A percentile compares a stretch with the other conserved stretches of the same genome.
Evolutionary conservation across 2,113 vertebrate species (phyloP).

Genomic region (Malurus alboscapulatus): DNA sequence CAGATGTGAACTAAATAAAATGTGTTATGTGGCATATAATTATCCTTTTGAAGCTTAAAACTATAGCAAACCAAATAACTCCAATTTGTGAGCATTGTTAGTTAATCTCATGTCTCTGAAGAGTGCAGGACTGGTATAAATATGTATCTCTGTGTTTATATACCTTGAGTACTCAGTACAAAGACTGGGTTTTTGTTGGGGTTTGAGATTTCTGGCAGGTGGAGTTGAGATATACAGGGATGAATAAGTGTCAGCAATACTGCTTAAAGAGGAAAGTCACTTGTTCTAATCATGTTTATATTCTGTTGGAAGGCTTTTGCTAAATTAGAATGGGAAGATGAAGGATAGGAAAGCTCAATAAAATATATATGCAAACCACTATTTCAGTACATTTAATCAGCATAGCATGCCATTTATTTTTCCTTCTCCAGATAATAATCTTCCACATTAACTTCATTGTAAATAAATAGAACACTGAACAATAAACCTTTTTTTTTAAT

Average conservation of each 20-base stretch:
- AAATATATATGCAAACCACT: neutral
- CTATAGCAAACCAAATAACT: neutral
- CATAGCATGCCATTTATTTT: neutral
- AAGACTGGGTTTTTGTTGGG: neutral
- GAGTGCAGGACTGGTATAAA: neutral
- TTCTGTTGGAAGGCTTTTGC: neutral
- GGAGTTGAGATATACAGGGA: neutral
- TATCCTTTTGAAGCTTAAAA: neutral
- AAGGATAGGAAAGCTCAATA: neutral
- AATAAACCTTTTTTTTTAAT: neutral
- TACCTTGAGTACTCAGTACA: neutral
- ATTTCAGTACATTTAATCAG: neutral
- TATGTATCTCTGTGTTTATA: neutral
- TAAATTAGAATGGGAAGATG: neutral
- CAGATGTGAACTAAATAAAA: neutral
- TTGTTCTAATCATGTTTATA: neutral
- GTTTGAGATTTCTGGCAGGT: neutral
- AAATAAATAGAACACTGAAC: neutral
- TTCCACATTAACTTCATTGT: neutral
- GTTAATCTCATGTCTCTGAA: neutral
- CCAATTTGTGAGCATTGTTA: neutral
- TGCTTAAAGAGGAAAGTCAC: neutral
- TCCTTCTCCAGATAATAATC: neutral
- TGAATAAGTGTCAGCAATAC: neutral
- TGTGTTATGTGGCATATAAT: neutral